Conservation (phyloP, 1,140 invertebrate species). For the Eumaeus atala region DNA sequence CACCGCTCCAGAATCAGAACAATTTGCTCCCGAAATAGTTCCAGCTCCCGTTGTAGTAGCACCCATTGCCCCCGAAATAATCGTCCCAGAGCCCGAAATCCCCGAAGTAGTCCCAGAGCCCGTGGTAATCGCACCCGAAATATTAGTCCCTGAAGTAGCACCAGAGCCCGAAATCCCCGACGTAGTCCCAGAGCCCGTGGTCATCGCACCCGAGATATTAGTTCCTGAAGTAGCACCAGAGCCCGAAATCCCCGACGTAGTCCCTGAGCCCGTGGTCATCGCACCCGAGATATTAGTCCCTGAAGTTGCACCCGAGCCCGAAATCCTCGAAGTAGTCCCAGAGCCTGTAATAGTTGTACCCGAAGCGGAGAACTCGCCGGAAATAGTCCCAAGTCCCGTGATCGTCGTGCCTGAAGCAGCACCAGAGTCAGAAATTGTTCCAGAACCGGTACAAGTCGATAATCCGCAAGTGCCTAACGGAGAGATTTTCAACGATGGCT, state of each 20-base stretch:
- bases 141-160: background rate
- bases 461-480: slow-evolving; percentile 26
- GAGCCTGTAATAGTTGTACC: slow-evolving; percentile 12
- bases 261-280: slow-evolving; percentile 20
- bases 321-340: slow-evolving; percentile 8
- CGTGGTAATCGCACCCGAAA: background rate
- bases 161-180: background rate
- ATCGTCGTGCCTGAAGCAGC: slow-evolving; percentile 20
- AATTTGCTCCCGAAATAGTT: background rate
- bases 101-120: background rate
- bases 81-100: background rate
- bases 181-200: background rate
- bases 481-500: slow-evolving; percentile 48
- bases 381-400: slow-evolving; percentile 21
- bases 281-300: slow-evolving; percentile 19
- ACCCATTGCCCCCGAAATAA: background rate
- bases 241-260: background rate
- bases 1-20: too few relatives aligned
- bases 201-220: slow-evolving; percentile 7
- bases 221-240: background rate
- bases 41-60: background rate
- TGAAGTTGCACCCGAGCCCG: background rate
- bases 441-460: slow-evolving; percentile 21
- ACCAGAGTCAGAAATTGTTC: slow-evolving; percentile 11
- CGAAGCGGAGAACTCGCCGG: slow-evolving; percentile 16